Evolutionary conservation across 2,113 vertebrate species (phyloP).

Genomic region (Seriola quinqueradiata): DNA sequence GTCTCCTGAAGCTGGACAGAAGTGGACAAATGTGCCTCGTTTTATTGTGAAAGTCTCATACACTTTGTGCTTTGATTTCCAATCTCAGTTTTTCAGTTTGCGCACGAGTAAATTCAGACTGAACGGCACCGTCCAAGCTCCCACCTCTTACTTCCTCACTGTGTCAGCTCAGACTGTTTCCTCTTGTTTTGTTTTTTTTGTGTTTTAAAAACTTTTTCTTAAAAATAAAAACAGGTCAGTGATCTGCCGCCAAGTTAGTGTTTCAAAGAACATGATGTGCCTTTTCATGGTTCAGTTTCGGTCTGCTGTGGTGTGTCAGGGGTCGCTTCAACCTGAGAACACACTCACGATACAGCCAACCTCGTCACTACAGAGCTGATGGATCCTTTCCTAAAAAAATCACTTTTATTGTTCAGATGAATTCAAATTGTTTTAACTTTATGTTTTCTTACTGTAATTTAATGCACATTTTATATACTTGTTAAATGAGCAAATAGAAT

Average conservation of each 20-base stretch:
- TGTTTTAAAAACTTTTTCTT: conserved; percentile 42
- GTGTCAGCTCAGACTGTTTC: conserved; percentile 31
- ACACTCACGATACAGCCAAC: too few species aligned
- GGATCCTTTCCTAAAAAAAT: too few species aligned
- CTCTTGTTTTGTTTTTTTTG: conserved; percentile 50
- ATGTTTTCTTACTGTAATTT: background rate
- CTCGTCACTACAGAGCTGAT: too few species aligned
- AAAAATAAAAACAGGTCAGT: conserved; percentile 48
- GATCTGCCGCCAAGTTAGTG: conserved; percentile 72
- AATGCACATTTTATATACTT: background rate
- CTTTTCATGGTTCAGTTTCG: conserved; percentile 71
- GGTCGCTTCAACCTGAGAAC: too few species aligned
- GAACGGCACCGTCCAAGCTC: conserved; percentile 39
- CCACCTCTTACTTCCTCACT: conserved; percentile 14
- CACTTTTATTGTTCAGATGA: too few species aligned
- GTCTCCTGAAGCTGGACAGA: conserved; percentile 2
- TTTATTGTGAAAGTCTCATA: conserved; percentile 85
- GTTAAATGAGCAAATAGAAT: background rate
- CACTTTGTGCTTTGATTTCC: conserved; percentile 76
- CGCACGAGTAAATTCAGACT: conserved; percentile 85
- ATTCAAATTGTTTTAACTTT: background rate
- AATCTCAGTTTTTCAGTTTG: conserved; percentile 78
- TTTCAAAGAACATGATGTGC: conserved; percentile 81
- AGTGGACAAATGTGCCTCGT: conserved; percentile 26
- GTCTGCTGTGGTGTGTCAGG: too few species aligned